Evolutionary conservation across 2,888 invertebrate species (phyloP), one percentile per base, ranked within the genome.

Genomic region (Mimachlamys varia): DNA sequence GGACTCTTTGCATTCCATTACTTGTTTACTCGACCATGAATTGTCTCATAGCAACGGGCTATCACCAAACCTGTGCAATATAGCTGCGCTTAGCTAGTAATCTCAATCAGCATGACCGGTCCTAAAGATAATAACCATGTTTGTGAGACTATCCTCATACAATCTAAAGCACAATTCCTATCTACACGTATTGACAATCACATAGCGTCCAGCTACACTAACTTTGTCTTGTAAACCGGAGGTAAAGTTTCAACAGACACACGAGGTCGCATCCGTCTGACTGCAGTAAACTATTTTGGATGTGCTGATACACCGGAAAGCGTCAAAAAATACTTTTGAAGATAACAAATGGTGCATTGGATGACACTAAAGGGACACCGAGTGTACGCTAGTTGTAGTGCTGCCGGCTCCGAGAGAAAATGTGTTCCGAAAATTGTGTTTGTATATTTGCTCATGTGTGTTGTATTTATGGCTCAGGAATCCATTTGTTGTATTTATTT

Each of bases 381-480:
- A 33, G 76, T 76, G 27, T 76, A 76, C 33, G 33, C 76, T 76
- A 33, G 27, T 76, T 76, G 15, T 76, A 76, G 76, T 76, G 33
- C 58, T 76, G 76, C n/a, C 3, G n/a, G 62, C 33, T 76, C 76
- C 15, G 33, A 27, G 33, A 76, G 33, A 76, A n/a, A 22, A 3
- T 10, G 76, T 76, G 76, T 27, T 33, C 33, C 33, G 33, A 13
- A 10, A 76, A 13, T 76, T 76, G 76, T 76, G 76, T 76, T 76
- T 76, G 76, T 76, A 76, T 76, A 76, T 76, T 33, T 33, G 76
- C 76, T 76, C 76, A 76, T 76, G 76, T 76, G 76, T 76, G 76
- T 76, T 33, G 76, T 76, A 76, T 76, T 76, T 76, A 76, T 76
- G 76, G 76, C 76, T 76, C 76, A 76, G 76, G 76, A 76, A 76